phyloP scores from a whole-genome alignment of 2,113 vertebrate species.

The Chloroceryle aenea region DNA sequence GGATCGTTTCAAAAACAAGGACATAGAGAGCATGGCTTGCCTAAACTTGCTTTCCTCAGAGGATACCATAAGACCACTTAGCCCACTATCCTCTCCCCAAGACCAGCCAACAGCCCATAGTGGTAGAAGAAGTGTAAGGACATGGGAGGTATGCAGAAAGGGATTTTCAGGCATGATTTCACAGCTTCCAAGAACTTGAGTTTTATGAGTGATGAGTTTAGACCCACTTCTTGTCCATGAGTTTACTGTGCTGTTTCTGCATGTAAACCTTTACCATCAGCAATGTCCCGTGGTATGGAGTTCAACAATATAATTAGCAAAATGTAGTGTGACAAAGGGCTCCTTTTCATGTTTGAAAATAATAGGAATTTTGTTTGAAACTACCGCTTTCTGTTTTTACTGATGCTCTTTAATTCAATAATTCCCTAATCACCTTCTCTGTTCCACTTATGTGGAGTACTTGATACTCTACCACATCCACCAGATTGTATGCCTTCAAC shows the following conservation, averaged over 20 bases:
- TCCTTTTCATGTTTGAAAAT: background rate
- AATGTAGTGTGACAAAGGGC: background rate
- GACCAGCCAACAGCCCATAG: background rate
- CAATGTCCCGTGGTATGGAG: background rate
- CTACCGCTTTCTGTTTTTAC: background rate
- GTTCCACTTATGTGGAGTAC: accelerated
- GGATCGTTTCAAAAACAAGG: background rate
- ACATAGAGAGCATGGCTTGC: background rate
- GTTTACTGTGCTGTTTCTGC: background rate
- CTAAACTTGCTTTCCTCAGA: background rate
- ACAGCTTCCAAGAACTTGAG: background rate
- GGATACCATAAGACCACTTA: background rate
- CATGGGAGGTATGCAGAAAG: background rate
- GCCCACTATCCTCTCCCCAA: background rate
- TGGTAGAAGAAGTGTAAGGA: background rate
- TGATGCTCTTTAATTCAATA: background rate
- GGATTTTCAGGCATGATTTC: background rate
- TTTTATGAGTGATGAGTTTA: background rate
- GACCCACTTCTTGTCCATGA: background rate
- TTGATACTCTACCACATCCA: background rate
- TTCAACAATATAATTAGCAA: background rate
- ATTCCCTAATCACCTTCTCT: background rate
- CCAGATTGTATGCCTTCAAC: background rate
- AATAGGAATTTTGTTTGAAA: background rate
- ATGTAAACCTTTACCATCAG: background rate